Percentiles rank a stretch among this genome's conserved stretches.
phyloP scores from a whole-genome alignment of 2,113 vertebrate species.

The Rhinoptilus africanus region DNA sequence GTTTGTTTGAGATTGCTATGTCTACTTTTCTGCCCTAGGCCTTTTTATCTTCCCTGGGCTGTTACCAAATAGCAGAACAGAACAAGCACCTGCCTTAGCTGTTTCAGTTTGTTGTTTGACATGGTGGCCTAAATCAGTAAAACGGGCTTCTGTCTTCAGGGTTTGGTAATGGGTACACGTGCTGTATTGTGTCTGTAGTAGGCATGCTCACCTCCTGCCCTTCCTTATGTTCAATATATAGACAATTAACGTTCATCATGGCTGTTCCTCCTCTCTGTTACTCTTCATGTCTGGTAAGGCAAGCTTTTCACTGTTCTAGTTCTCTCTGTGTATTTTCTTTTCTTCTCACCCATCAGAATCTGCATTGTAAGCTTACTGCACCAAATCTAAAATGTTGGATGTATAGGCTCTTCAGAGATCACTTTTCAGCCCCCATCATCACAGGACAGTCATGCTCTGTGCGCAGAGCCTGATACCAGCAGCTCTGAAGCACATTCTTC shows the following conservation, averaged over 20 bases:
- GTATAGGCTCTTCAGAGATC: background rate
- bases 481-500: background rate
- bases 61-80: background rate
- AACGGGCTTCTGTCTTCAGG: background rate
- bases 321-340: background rate
- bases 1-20: background rate
- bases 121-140: background rate
- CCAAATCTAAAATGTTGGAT: background rate
- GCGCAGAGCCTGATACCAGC: too few species aligned
- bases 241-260: background rate
- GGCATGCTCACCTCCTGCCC: background rate
- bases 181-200: background rate
- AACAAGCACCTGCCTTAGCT: background rate
- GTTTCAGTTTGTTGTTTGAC: background rate
- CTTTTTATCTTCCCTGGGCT: background rate
- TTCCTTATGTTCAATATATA: background rate
- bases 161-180: background rate
- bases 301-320: background rate
- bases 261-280: background rate
- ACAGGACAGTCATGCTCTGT: background rate
- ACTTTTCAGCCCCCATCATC: background rate
- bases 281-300: background rate
- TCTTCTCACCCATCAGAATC: background rate
- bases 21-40: background rate
- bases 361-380: background rate